A percentile compares a stretch with the other conserved stretches of the same genome.
Evolutionary conservation across 2,113 vertebrate species (phyloP).

Genomic region (Ictalurus furcatus): DNA sequence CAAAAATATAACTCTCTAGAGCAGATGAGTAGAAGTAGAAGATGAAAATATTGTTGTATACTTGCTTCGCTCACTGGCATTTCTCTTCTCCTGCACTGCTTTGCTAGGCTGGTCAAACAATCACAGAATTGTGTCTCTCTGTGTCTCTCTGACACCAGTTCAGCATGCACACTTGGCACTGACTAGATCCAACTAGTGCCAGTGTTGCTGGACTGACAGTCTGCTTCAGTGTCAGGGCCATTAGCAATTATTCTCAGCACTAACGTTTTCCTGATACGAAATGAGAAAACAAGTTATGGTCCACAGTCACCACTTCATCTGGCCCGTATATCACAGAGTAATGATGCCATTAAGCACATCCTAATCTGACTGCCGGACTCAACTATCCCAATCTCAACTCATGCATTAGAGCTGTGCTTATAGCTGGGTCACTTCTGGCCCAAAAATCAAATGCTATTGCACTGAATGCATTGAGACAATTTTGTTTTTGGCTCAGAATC

Average conservation of each 20-base stretch:
- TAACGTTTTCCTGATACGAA: background rate
- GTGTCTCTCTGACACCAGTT: background rate
- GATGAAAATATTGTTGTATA: too few species aligned
- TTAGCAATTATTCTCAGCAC: background rate
- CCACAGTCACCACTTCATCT: background rate
- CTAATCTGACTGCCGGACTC: background rate
- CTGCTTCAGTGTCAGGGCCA: slow-evolving; percentile 1
- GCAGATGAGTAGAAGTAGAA: background rate
- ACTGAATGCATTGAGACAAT: background rate
- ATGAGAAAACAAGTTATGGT: background rate
- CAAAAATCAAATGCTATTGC: background rate
- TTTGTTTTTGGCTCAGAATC: background rate
- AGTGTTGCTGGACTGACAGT: background rate
- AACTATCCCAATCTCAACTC: background rate
- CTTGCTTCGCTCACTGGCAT: background rate
- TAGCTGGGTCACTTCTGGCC: background rate
- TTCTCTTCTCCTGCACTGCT: background rate
- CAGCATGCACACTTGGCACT: background rate
- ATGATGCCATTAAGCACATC: background rate
- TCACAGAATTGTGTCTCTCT: background rate
- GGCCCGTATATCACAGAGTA: background rate
- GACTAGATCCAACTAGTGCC: background rate
- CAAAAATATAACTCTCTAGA: background rate
- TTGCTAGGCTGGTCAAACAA: background rate
- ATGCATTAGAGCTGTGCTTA: background rate